Conservation (phyloP, 2,113 vertebrate species). For the Speoplatyrhinus poulsoni region DNA sequence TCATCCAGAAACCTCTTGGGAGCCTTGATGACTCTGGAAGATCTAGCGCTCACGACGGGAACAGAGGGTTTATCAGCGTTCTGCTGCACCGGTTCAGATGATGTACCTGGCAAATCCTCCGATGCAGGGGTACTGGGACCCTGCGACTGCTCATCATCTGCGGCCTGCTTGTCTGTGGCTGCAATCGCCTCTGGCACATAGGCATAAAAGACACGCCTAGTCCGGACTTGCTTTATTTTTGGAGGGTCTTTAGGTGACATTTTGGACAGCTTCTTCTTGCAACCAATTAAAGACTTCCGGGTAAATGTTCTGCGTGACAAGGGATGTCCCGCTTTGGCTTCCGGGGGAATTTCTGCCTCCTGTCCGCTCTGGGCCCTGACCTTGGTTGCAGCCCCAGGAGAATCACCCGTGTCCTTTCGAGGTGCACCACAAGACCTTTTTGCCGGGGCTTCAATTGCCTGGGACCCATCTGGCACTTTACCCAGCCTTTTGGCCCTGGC, state of each 20-base stretch:
- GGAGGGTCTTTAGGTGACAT: neutral
- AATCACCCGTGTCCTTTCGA: conserved; percentile 42
- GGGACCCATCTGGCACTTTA: conserved; percentile 20
- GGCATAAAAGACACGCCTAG: conserved; percentile 45
- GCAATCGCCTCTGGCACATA: conserved; percentile 46
- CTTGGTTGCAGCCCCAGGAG: conserved; percentile 57
- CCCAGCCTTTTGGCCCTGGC: conserved; percentile 33
- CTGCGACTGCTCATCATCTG: conserved; percentile 9
- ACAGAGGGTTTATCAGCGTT: conserved; percentile 63
- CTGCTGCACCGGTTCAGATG: conserved; percentile 27
- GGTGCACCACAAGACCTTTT: conserved; percentile 29
- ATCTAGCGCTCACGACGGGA: conserved; percentile 78
- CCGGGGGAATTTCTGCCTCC: conserved; percentile 40
- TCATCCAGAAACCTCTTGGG: conserved; percentile 88
- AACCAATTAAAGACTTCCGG: conserved; percentile 52
- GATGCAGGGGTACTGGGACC: conserved; percentile 7
- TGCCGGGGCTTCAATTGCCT: conserved; percentile 26
- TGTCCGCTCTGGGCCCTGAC: conserved; percentile 42
- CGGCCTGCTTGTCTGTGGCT: neutral
- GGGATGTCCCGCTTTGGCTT: conserved; percentile 38
- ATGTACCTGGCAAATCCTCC: conserved; percentile 3
- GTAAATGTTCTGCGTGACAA: conserved; percentile 14
- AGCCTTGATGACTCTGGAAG: conserved; percentile 86
- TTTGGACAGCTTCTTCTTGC: conserved; percentile 31
- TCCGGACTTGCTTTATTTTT: conserved; percentile 7